A percentile compares a stretch with the other conserved stretches of the same genome.
These are phyloP conservation scores for Sarcophaga bullata DNA, from an alignment of 1,140 invertebrate species.

Conservation along the genomic window DNA sequence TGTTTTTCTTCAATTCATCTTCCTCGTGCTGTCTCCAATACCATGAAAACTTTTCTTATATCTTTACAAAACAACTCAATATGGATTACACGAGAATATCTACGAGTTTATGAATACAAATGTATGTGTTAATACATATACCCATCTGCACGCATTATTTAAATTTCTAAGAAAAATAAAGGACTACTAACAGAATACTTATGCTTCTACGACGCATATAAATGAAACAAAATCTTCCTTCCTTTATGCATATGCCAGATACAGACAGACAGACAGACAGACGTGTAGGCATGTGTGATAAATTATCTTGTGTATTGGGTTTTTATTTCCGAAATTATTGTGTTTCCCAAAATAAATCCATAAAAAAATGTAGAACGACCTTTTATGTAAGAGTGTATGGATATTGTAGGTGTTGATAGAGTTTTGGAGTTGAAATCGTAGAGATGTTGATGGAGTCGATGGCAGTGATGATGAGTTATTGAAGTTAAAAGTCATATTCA, in stretches of 20 bases:
- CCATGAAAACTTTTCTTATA: not conserved
- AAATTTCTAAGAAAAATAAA: not conserved
- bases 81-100: not conserved
- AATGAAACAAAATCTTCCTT: not conserved
- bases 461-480: slow-evolving; percentile 33
- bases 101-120: slow-evolving; percentile 2
- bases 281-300: slow-evolving; percentile 64
- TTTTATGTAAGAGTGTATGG: not conserved
- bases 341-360: not conserved
- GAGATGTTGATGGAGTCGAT: slow-evolving; percentile 33
- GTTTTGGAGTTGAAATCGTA: not conserved
- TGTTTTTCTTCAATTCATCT: not conserved
- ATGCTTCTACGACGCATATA: not conserved
- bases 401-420: not conserved
- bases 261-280: not conserved
- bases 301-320: slow-evolving; percentile 53
- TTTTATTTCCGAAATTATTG: slow-evolving; percentile 9
- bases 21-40: not conserved
- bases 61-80: slow-evolving; percentile 5
- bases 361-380: not conserved
- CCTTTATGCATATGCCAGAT: not conserved
- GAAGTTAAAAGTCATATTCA: slow-evolving; percentile 40
- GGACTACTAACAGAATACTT: not conserved
- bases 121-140: not conserved
- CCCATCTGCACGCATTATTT: not conserved